Evolutionary conservation across 2,888 invertebrate genomes (phyloP), one percentile per base, ranked within the genome.

Genomic region (Epirrhoe alternata): DNA sequence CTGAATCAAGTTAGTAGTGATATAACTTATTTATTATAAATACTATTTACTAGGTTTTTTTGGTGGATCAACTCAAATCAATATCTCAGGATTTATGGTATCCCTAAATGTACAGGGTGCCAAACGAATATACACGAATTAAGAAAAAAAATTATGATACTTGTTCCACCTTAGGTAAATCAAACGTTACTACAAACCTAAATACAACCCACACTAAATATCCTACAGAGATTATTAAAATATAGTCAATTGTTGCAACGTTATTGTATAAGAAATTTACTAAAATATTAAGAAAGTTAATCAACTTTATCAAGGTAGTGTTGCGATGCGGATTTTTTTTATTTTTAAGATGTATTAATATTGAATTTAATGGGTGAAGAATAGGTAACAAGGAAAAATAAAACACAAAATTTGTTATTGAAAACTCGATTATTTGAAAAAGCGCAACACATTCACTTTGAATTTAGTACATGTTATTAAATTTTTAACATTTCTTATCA

Each of bases 371-470:
- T 1, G 38, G 38, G 38, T 7, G 31, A 31, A 31, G 42, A 47
- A 6, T 47, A 24, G 24, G 24, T 24, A 24, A 24, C 24, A 47
- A 47, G 24, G 42, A 53, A 24, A 85, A 90, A 89, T 88, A 86
- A 89, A 90, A 92, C 86, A 83, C 85, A 78, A 42, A 63, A 56
- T 14, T 69, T 84, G 88, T 91, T 90, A 89, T 86, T 86, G 86
- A 90, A 90, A 89, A 88, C 83, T 86, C 90, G 91, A 92, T 92
- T 92, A 92, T 91, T 90, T 85, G 86, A 87, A 89, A 82, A 90
- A 91, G 89, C 88, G 86, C 86, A 87, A 90, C 86, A 88, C 88
- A 87, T 88, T 80, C 81, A 84, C 79, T 80, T 81, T 63, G 69
- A 73, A 70, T 74, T 74, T 70, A 71, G 60, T 73, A 71, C 62